Evolutionary conservation across 2,113 vertebrate genomes (phyloP).

Genomic region (Sigmodon hispidus): DNA sequence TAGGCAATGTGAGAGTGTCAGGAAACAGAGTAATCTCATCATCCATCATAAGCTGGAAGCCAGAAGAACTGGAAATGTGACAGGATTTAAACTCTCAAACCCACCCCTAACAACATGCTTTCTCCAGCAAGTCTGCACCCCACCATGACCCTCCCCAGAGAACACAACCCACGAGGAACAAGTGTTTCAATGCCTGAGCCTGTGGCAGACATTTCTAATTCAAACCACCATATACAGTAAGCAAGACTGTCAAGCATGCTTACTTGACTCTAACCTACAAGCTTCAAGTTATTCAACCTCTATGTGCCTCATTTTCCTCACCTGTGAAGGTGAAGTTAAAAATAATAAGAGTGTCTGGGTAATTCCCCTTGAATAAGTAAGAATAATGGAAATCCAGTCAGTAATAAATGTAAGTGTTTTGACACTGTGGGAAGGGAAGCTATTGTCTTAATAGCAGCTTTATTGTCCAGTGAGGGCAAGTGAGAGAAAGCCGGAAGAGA

Average conservation of each 20-base stretch:
- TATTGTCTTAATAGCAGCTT: background rate
- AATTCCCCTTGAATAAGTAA: background rate
- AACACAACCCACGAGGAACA: background rate
- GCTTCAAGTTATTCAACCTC: background rate
- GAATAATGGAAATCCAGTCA: constrained; percentile 1
- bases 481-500: background rate
- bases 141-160: background rate
- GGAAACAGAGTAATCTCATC: background rate
- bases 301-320: background rate
- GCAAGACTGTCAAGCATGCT: background rate
- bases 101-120: background rate
- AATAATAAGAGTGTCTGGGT: background rate
- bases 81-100: background rate
- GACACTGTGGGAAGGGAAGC: background rate
- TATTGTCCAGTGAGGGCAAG: background rate
- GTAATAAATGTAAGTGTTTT: background rate
- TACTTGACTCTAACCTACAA: background rate
- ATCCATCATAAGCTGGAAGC: background rate
- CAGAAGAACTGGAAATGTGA: background rate
- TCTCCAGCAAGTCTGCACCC: background rate
- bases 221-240: background rate
- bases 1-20: background rate
- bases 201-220: background rate
- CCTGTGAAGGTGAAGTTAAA: background rate
- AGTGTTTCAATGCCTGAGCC: background rate